These are phyloP conservation scores for Tetragnatha montana DNA, from an alignment of 2,888 invertebrate species.

Conservation along the genomic window DNA sequence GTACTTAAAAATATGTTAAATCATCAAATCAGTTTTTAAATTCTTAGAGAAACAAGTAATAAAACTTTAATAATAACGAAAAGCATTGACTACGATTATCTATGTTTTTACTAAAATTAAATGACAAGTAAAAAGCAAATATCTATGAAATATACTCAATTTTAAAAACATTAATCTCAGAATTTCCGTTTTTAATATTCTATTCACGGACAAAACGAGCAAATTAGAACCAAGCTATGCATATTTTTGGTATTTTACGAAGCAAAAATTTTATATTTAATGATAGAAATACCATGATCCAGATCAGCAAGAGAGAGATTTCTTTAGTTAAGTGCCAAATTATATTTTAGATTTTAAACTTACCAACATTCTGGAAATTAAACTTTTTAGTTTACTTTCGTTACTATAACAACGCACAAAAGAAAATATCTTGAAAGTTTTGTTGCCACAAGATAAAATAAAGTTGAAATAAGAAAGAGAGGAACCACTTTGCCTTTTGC, in stretches of 20 bases:
- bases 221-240: neutral
- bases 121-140: too few species aligned
- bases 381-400: neutral
- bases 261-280: neutral
- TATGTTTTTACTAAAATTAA: too few species aligned
- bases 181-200: neutral
- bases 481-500: too few species aligned
- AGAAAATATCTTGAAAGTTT: neutral
- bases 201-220: neutral
- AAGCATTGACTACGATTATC: too few species aligned
- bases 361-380: slow-evolving; percentile 28
- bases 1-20: too few species aligned
- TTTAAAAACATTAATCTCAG: too few species aligned
- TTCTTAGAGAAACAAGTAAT: too few species aligned
- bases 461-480: neutral
- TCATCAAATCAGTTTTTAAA: too few species aligned
- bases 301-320: neutral
- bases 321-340: neutral
- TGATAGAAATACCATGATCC: neutral
- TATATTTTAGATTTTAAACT: neutral
- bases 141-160: too few species aligned
- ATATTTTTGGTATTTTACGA: neutral
- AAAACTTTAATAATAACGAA: too few species aligned
- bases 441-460: slow-evolving; percentile 4
- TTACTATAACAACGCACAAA: slow-evolving; percentile 41